Percentiles rank a stretch among this genome's conserved stretches.
Conservation (phyloP, 2,797 vertebrate genomes). For the Poecilia gillii region DNA sequence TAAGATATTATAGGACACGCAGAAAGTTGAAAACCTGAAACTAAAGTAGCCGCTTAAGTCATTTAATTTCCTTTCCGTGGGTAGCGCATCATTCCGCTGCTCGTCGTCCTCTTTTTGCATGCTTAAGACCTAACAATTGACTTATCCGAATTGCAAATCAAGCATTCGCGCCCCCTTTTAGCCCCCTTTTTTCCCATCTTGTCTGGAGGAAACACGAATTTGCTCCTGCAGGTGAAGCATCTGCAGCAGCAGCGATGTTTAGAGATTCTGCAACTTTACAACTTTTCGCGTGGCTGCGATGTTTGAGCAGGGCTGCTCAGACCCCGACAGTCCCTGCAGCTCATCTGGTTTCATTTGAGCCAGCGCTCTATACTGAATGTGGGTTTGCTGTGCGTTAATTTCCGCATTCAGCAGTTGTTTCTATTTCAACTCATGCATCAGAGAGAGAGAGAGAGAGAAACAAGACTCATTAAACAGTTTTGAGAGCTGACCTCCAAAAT, state of each 20-base stretch:
- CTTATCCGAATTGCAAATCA: neutral
- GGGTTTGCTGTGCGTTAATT: conserved; percentile 21
- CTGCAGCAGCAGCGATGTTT: neutral
- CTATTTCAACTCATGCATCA: conserved; percentile 11
- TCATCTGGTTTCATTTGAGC: neutral
- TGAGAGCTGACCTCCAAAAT: conserved; percentile 60
- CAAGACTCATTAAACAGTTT: conserved; percentile 30
- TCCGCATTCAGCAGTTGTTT: conserved; percentile 35
- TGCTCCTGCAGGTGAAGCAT: neutral
- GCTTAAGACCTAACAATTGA: neutral
- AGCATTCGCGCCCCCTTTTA: neutral
- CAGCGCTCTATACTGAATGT: conserved; percentile 4
- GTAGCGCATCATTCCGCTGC: neutral
- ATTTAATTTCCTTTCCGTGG: neutral
- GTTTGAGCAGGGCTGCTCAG: neutral
- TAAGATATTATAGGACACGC: neutral
- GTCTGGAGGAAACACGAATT: neutral
- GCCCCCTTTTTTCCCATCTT: neutral
- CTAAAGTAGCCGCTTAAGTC: neutral
- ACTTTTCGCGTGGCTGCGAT: neutral
- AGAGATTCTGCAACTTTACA: neutral
- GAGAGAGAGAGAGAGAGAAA: neutral
- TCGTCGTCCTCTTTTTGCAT: neutral
- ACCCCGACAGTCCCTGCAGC: neutral
- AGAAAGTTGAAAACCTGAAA: neutral